Conservation (phyloP, 2,888 invertebrate species). For the Hesperia comma region DNA sequence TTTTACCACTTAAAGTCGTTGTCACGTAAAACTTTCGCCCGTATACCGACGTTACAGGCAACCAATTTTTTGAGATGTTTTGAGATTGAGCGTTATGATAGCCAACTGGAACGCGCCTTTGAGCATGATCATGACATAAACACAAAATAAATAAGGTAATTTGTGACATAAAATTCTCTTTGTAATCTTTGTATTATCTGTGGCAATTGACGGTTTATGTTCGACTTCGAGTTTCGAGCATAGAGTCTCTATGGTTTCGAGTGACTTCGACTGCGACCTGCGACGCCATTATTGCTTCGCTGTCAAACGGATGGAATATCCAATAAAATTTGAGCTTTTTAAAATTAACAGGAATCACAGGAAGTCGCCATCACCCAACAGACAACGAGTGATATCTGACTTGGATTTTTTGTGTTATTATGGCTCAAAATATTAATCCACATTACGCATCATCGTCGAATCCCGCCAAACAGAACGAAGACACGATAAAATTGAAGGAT, state of each 20-base stretch:
- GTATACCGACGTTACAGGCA: too few species aligned
- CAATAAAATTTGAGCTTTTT: conserved; percentile 81
- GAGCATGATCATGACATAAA: too few species aligned
- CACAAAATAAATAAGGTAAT: too few species aligned
- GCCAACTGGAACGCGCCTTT: too few species aligned
- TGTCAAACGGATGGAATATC: conserved; percentile 71
- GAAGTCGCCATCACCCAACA: conserved; percentile 73
- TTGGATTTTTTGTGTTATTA: conserved; percentile 70
- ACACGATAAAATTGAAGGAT: conserved; percentile 89
- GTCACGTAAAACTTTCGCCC: too few species aligned
- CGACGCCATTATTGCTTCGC: conserved; percentile 71
- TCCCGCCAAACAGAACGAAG: conserved; percentile 91
- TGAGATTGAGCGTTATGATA: too few species aligned
- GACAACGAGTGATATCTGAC: conserved; percentile 69
- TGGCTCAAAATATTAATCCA: conserved; percentile 96
- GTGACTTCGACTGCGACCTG: conserved; percentile 47
- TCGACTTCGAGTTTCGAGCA: conserved; percentile 6
- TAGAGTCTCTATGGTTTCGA: too few species aligned
- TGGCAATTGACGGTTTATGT: conserved; percentile 11
- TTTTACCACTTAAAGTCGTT: too few species aligned
- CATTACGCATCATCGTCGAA: conserved; percentile 89
- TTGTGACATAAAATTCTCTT: too few species aligned
- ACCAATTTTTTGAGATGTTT: too few species aligned
- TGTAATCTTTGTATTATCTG: background rate
- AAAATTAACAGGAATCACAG: conserved; percentile 66